Percentiles rank a stretch among this genome's conserved stretches.
Conservation (phyloP, 2,797 vertebrate species). For the Chloroceryle amazona region DNA sequence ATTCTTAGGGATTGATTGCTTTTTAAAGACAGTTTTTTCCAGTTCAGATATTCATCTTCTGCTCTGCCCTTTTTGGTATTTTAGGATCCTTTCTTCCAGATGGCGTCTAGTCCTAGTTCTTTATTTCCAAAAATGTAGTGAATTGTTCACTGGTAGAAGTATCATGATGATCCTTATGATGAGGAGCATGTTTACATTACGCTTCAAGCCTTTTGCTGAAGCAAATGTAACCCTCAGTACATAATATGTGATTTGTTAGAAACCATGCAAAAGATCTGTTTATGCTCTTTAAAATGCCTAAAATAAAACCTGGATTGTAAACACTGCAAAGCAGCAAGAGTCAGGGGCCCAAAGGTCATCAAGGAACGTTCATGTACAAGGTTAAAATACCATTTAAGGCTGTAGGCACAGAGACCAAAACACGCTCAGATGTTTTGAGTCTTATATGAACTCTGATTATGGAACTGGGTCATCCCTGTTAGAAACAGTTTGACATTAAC, state of each 20-base stretch:
- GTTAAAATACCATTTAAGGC: neutral
- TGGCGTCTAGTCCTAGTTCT: neutral
- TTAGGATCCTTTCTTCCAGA: neutral
- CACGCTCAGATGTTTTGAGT: neutral
- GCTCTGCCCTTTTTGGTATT: neutral
- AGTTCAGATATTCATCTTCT: neutral
- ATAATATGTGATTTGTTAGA: neutral
- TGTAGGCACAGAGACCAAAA: neutral
- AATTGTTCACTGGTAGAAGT: neutral
- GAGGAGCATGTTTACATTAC: neutral
- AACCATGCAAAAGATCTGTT: neutral
- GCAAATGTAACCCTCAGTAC: neutral
- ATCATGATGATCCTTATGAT: neutral
- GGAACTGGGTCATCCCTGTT: neutral
- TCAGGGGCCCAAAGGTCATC: neutral
- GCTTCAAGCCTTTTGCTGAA: neutral
- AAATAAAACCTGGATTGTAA: neutral
- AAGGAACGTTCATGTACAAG: neutral
- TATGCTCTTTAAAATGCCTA: neutral
- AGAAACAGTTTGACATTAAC: neutral
- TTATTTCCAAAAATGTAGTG: neutral
- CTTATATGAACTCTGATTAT: neutral
- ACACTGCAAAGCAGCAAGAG: neutral
- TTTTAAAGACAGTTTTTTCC: neutral
- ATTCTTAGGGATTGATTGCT: neutral